These are phyloP conservation scores for Protophormia terraenovae DNA, from an alignment of 2,888 invertebrate genomes.

Conservation along the genomic window DNA sequence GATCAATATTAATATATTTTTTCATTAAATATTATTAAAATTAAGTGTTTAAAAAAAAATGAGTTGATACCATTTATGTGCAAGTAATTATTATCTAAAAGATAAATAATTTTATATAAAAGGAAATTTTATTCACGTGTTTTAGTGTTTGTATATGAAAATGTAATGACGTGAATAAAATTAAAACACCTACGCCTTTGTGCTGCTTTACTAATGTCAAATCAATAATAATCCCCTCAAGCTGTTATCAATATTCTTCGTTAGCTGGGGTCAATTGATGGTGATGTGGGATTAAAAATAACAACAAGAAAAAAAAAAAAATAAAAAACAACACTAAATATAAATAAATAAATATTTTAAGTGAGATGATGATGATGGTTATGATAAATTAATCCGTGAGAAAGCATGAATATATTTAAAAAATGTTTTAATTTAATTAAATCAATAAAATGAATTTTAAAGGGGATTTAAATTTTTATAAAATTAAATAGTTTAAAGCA, in stretches of 20 bases:
- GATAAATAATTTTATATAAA: background rate
- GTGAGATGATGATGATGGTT: background rate
- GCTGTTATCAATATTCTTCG: background rate
- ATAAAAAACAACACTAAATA: too few species aligned
- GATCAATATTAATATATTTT: background rate
- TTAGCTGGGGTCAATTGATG: background rate
- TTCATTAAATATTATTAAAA: conserved; percentile 15
- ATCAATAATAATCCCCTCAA: conserved; percentile 18
- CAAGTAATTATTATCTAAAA: background rate
- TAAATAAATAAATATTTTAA: too few species aligned
- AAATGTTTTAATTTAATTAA: background rate
- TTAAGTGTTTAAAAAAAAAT: conserved; percentile 8
- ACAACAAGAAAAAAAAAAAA: background rate
- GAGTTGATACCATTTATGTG: background rate
- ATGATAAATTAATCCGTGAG: background rate
- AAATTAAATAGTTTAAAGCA: too few species aligned
- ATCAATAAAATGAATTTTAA: background rate
- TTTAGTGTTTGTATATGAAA: background rate
- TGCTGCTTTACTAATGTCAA: background rate
- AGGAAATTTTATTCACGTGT: background rate
- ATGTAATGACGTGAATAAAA: background rate
- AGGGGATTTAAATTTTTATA: too few species aligned
- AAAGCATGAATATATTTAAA: background rate
- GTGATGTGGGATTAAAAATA: background rate
- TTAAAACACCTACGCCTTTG: background rate